Base-by-base conservation (phyloP, 1,140 invertebrate species). In the Pseudobourletiella spinata region DNA sequence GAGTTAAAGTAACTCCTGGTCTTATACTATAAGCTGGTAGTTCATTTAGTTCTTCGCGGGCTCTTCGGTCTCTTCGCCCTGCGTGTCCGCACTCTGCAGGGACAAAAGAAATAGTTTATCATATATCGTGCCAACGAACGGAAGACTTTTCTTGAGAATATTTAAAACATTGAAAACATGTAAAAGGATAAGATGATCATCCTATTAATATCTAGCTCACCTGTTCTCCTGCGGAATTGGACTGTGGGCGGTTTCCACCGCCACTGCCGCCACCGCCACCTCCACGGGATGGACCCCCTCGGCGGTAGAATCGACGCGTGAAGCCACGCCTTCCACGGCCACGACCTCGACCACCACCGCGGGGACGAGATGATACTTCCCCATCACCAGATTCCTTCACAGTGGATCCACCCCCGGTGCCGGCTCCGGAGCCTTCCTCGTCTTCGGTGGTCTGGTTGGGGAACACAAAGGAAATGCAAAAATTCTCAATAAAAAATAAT, bases 291-390 rank as follows among this genome's bases (percentile, higher is more conserved):
- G 35, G 42, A 20, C 60, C 59, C 24, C 67, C 67, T 50, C 83
- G 80, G 61, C 83, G 81, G 77, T 82, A 84, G 74, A 81, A 84
- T 61, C 83, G 80, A 69, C 83, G 79, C 64, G 80, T 78, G 39
- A 79, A 76, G 57, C 79, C 76, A 55, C 78, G 76, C 30, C 60
- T 50, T 14, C 67, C 29, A 54, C 61, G 62, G 50, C 76, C 74
- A 2, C 77, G 73, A 51, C 75, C 73, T 51, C 74, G 22, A 16
- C 65, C 50, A 18, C 61, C 39, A 20, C 62, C 52, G 42, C 44
- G 25, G 16, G 26, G 54, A 22, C 55, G 57, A 8, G 20, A 26
- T 30, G 16, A 20, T 18, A 73, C 74, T 30, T 71, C 75, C 26
- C 74, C 74, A 32, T 73, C 75, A 48, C 48, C 50, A 42, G 46